Evolutionary conservation across 2,113 vertebrate genomes (phyloP), one percentile per base, ranked within the genome.

Genomic region (Turnix velox): DNA sequence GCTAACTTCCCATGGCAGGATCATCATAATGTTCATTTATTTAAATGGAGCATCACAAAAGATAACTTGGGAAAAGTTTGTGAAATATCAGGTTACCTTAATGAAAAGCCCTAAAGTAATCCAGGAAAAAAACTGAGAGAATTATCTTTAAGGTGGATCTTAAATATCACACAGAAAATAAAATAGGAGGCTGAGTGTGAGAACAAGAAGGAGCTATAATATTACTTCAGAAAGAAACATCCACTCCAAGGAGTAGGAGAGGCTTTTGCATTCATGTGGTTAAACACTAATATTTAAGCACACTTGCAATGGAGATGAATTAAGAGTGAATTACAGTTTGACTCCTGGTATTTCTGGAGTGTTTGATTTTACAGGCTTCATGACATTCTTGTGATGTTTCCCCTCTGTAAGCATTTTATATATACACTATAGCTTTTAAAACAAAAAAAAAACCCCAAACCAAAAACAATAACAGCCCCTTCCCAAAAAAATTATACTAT

Each of bases 341-440:
- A 57, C 42, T 88, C 24, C 28, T 84, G 76, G 49, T 67, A 84
- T 65, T 91, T 74, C 65, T 67, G 23, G 24, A 87, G 73, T 45
- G 57, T 59, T 91, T 59, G 33, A 91, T 68, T 94, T 94, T 89
- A 87, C 58, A 89, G 57, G 62, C 37, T 87, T 79, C 45, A 35
- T 68, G 8, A 69, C 84, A 91, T 94, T 92, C 84, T 92, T 94
- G 23, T 76, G 87, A 92, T 91, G 65, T 45, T 95, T 95, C 45
- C 91, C 31, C 37, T 45, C 16, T 17, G 46, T 79, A 74, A 90
- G 20, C 16, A 52, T 49, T 78, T 43, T 5, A 57, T 61, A 68
- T 16, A 89, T 86, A 86, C 74, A 67, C 22, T 28, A 49, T 37
- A 31, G 7, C 28, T 81, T 94, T 73, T 43, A 79, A 93, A 66